A percentile compares a stretch with the other conserved stretches of the same genome.
Evolutionary conservation across 2,888 invertebrate genomes (phyloP).

Genomic region (Orgyia antiqua): DNA sequence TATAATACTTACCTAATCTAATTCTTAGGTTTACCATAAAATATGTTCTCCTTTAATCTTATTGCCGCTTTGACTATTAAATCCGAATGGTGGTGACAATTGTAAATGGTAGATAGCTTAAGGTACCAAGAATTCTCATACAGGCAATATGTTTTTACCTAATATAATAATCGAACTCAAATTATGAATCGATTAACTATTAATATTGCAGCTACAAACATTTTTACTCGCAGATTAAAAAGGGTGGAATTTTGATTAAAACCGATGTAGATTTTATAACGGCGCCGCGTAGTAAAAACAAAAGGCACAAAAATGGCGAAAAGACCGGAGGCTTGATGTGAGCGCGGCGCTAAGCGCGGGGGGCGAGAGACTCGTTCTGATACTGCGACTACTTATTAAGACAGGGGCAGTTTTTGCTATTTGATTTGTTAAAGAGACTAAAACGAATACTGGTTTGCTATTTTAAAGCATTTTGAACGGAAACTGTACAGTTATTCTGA

Average conservation of each 20-base stretch:
- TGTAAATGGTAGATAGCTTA: too few relatives aligned
- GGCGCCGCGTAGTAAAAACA: slow-evolving; percentile 54
- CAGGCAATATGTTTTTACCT: too few relatives aligned
- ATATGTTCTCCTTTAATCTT: too few relatives aligned
- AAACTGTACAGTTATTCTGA: slow-evolving; percentile 71
- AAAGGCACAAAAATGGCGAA: slow-evolving; percentile 62
- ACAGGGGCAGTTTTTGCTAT: slow-evolving; percentile 75
- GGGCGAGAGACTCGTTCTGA: slow-evolving; percentile 61
- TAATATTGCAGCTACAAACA: too few relatives aligned
- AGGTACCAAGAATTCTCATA: too few relatives aligned
- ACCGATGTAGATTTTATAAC: slow-evolving; percentile 65
- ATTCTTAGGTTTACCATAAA: too few relatives aligned
- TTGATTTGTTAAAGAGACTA: slow-evolving; percentile 74
- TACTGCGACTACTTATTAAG: slow-evolving; percentile 69
- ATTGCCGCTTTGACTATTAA: too few relatives aligned
- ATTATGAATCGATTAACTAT: too few relatives aligned
- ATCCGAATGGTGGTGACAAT: too few relatives aligned
- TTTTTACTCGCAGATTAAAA: too few relatives aligned
- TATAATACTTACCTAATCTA: too few relatives aligned
- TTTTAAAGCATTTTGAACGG: slow-evolving; percentile 73
- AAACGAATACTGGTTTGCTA: slow-evolving; percentile 72
- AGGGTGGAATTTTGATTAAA: slow-evolving; percentile 73
- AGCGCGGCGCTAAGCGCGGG: slow-evolving; percentile 19
- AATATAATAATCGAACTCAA: too few relatives aligned
- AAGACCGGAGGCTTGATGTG: slow-evolving; percentile 41